A percentile compares a stretch with the other conserved stretches of the same genome.
These are phyloP conservation scores for Turnix velox DNA, from an alignment of 2,113 vertebrate genomes.

Conservation along the genomic window DNA sequence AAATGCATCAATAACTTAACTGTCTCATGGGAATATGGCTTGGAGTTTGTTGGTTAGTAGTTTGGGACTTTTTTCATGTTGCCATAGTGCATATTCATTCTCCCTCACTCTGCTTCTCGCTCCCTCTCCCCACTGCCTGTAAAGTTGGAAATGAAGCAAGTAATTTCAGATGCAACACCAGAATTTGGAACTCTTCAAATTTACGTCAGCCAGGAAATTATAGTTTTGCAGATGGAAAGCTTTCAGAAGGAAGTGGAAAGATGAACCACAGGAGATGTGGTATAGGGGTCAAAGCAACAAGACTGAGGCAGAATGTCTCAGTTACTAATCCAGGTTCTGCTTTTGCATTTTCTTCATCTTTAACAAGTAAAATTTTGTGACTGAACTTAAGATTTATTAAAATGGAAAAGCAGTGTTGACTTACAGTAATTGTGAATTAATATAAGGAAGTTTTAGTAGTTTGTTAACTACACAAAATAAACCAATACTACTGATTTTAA, in stretches of 20 bases:
- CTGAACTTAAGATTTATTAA: neutral
- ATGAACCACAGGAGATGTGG: constrained; percentile 46
- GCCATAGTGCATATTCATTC: neutral
- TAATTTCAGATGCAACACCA: constrained; percentile 34
- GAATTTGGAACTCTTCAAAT: constrained; percentile 46
- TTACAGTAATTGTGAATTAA: neutral
- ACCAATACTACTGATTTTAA: neutral
- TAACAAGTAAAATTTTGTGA: neutral
- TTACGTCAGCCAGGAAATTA: constrained; percentile 64
- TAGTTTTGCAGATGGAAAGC: constrained; percentile 49
- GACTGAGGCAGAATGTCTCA: constrained; percentile 6
- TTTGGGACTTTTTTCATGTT: neutral
- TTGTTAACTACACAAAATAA: neutral
- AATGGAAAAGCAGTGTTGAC: neutral
- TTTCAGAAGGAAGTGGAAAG: constrained; percentile 60
- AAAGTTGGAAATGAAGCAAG: constrained; percentile 21
- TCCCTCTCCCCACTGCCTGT: neutral
- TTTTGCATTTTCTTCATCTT: neutral
- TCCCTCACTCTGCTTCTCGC: neutral
- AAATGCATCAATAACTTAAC: neutral
- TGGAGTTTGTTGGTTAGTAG: neutral
- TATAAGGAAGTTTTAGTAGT: neutral
- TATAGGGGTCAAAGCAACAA: constrained; percentile 8
- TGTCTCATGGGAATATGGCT: accelerated
- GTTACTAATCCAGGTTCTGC: neutral